Evolutionary conservation across 2,797 vertebrate genomes (phyloP).

Genomic region (Acrocephalus scirpaceus): DNA sequence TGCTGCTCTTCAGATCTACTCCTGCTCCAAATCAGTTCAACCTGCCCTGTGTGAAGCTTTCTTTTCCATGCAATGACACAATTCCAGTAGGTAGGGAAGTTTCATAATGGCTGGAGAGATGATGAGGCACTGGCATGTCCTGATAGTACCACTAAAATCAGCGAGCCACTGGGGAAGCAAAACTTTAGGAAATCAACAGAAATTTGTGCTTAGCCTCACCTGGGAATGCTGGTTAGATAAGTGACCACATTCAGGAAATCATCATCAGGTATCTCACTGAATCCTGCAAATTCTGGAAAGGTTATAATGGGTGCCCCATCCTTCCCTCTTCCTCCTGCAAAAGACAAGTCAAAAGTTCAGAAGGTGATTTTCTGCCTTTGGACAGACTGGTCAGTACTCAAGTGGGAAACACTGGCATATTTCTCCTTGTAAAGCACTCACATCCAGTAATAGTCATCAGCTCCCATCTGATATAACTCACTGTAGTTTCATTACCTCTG

Average conservation of each 20-base stretch:
- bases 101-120: not conserved
- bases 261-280: conserved; percentile 89
- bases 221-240: conserved; percentile 94
- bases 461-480: not conserved
- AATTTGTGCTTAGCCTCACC: conserved; percentile 70
- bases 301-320: conserved; percentile 94
- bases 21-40: not conserved
- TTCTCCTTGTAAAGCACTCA: not conserved
- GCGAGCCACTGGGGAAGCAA: not conserved
- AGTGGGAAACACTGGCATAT: not conserved
- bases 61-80: not conserved
- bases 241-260: conserved; percentile 94
- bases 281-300: conserved; percentile 90
- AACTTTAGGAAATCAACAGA: not conserved
- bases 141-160: not conserved
- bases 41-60: not conserved
- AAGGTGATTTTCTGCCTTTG: not conserved
- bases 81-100: not conserved
- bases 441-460: not conserved
- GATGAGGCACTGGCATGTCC: not conserved
- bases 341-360: conserved; percentile 7
- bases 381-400: not conserved
- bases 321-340: conserved; percentile 89
- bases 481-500: not conserved
- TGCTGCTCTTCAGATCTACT: not conserved